phyloP scores from a whole-genome alignment of 2,888 invertebrate species.

The Linyphia triangularis region DNA sequence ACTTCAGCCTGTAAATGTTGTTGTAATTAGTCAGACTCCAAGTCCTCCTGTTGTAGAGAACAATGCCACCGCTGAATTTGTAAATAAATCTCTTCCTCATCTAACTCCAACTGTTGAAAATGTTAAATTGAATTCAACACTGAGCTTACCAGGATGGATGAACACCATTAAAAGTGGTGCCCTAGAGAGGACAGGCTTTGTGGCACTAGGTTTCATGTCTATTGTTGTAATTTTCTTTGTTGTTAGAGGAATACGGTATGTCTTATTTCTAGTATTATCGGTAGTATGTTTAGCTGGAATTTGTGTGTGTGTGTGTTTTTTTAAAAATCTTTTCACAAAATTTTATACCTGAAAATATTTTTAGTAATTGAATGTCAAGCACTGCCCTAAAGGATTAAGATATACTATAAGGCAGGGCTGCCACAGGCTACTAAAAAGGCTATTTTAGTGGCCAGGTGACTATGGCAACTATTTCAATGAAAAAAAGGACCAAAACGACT shows the following conservation, averaged over 20 bases:
- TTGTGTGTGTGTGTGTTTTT: neutral
- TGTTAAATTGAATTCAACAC: constrained; percentile 31
- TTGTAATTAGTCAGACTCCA: neutral
- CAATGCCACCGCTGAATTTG: neutral
- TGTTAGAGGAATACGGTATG: constrained; percentile 60
- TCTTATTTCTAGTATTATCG: neutral
- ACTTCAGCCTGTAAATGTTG: neutral
- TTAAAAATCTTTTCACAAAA: neutral
- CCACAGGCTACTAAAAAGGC: no score
- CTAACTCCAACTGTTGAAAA: neutral
- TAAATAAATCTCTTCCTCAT: constrained; percentile 5
- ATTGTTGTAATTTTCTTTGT: constrained; percentile 58
- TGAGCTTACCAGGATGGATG: constrained; percentile 55
- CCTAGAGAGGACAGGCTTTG: constrained; percentile 61
- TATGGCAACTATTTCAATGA: no score
- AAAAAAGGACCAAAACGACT: no score
- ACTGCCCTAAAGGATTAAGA: no score
- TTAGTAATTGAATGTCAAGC: no score
- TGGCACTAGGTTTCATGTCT: constrained; percentile 60
- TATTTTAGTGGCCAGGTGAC: no score
- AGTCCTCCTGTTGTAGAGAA: neutral
- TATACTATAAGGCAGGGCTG: no score
- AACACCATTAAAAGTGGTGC: constrained; percentile 62
- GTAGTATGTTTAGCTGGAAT: neutral
- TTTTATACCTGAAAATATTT: neutral